Evolutionary conservation across 2,888 invertebrate genomes (phyloP), one percentile per base, ranked within the genome.

Genomic region (Sarcophaga carnaria): DNA sequence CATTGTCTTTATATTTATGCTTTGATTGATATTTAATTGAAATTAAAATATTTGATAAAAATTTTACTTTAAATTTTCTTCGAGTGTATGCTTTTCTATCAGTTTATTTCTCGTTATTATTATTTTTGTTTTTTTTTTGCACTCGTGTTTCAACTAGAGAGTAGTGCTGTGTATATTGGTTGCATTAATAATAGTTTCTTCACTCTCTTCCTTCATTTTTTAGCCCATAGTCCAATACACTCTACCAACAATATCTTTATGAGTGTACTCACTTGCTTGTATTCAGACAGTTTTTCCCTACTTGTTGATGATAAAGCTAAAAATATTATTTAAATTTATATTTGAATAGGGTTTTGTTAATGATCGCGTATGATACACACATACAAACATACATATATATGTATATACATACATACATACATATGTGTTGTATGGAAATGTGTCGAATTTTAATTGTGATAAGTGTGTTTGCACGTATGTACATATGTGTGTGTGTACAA

Each of bases 221-320:
- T 4, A 5, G 5, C 4, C 12, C 54, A 14, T 12, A 54, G 17
- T 14, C 17, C 17, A 12, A 54, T 54, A 54, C 54, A 4, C 54
- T 54, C 54, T 54, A 14, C 1, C 54, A 17, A 14, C 54, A 17
- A 14, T 14, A 14, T 54, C 54, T 17, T 37, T 37, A 37, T 37
- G 37, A 37, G 37, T 37, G 37, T 54, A 54, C 3, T 49, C 54
- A 17, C 54, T 54, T 12, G 54, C 54, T 54, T 54, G 6, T 62
- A 37, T 72, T 14, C 5, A 37, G 4, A 37, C 17, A 6, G 4
- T n/a, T 54, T 74, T 67, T 80, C 60, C 54, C 54, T 54, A 17
- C 54, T 54, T 54, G 54, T 63, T 77, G 76, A 77, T 82, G 71
- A 82, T 82, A 71, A 60, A 82, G 71, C 81, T 82, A 76, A 76